Base-by-base conservation (phyloP, 2,113 vertebrate genomes). In the Plecotus auritus region DNA sequence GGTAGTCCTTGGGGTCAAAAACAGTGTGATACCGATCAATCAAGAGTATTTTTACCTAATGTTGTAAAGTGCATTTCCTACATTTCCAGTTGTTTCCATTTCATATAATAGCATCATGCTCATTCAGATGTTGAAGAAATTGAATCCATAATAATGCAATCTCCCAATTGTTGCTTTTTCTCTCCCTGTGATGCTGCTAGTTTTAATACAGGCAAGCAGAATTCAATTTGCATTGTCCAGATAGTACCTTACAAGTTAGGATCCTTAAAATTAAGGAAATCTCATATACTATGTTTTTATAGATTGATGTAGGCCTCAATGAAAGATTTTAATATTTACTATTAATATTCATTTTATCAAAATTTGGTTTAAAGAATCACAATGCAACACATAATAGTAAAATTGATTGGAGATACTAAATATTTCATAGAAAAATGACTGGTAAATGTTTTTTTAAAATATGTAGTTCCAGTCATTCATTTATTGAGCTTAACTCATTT, bases 41-140 rank as follows among this genome's bases (percentile, higher is more conserved):
- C 92, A 94, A 70, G 93, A 72, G 67, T 74, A 85, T 89, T 95
- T 96, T 67, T 76, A 87, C 85, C 66, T 97, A 95, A 97, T 93
- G 91, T 74, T 89, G 35, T 82, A 82, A 96, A 97, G 95, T 97
- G 90, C 61, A 82, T 92, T 97, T 97, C 97, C 96, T 49, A 93
- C 66, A 81, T 91, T 96, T 95, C 95, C 73, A 95, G 88, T 94
- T 94, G 82, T 85, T 97, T 95, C 94, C 51, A 86, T 96, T 94
- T 96, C 59, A 77, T 84, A 70, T 76, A 96, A 90, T 59, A 69
- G n/a, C 89, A 82, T 96, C 70, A 56, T 86, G 59, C 30, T 47
- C 76, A 91, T 94, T 94, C 84, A 96, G 84, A 96, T 84, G 82
- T 83, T 80, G 56, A 93, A 56, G 35, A 95, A 96, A 96, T 73